Base-by-base conservation (phyloP, 64 coral and sea anemone genomes). In the Platygyra sinensis region DNA sequence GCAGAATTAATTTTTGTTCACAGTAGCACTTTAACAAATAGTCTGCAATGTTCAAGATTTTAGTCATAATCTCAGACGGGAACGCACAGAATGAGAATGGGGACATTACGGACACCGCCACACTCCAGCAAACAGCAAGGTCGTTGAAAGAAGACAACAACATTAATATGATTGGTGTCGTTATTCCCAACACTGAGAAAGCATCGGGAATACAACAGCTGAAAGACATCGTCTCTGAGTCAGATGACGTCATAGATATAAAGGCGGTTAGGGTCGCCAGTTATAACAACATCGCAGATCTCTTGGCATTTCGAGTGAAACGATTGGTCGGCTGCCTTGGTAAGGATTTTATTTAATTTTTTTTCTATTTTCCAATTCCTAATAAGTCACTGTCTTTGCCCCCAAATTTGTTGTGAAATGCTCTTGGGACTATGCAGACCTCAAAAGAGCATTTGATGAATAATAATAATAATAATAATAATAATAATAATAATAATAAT, bases 151-250 rank as follows among this genome's bases (percentile, higher is more conserved):
- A 72, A 4, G 30, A 14, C 1, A 89, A 80, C 27, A 60, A 81
- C 51, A 82, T 90, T 76, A 90, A 71, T 18, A 71, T 90, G 28
- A 30, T 90, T 55, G 88, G 88, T 60, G 88, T 38, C 30, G 31
- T 72, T 20, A 79, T 90, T 29, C 63, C 62, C 51, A 82, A 62
- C 8, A 72, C 24, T 7, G 15, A 71, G 0, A 18, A 30, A 17
- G 30, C 77, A 24, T 77, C 39, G 59, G 46, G 63, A 90, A 72
- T 90, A 72, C 62, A 90, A 20, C 61, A 90, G 51, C 77, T 90
- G 10, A 77, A 90, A 72, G 31, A 65, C 49, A 33, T 90, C 27
- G 88, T 59, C 39, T 81, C 88, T 20, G 77, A 90, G 9, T 29
- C 27, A 81, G 32, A 11, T 6, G 88, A 90, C 27, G 88, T 61